phyloP scores from a whole-genome alignment of 2,797 vertebrate genomes.

The Hippocampus kuda region DNA sequence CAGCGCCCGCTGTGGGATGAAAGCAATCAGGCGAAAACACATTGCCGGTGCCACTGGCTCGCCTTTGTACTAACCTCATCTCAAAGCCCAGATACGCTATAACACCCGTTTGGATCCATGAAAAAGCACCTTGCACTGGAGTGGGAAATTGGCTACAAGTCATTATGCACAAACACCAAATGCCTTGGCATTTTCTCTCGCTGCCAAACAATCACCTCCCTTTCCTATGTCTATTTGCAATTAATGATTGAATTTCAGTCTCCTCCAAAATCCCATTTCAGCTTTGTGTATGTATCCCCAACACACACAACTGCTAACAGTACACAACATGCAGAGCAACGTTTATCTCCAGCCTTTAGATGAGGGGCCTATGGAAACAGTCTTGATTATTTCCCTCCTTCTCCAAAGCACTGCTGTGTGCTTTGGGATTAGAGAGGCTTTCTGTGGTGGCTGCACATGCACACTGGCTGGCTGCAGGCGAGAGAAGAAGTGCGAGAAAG shows the following conservation, averaged over 20 bases:
- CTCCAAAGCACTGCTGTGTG: constrained; percentile 70
- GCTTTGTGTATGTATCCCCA: constrained; percentile 63
- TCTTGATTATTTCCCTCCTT: constrained; percentile 67
- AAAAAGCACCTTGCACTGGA: constrained; percentile 58
- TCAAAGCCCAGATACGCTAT: constrained; percentile 54
- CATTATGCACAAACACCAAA: constrained; percentile 65
- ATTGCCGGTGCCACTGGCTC: constrained; percentile 37
- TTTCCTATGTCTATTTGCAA: constrained; percentile 68
- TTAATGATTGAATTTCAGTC: constrained; percentile 67
- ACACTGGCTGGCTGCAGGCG: constrained; percentile 64
- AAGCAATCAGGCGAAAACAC: constrained; percentile 57
- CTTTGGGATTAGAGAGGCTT: constrained; percentile 70
- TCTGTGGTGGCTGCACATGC: constrained; percentile 63
- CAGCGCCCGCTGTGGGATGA: constrained; percentile 37
- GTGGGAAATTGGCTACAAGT: constrained; percentile 66
- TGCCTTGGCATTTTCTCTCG: constrained; percentile 61
- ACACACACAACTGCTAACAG: constrained; percentile 59
- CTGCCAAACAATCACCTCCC: constrained; percentile 62
- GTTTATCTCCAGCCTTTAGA: constrained; percentile 71
- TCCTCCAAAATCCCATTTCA: constrained; percentile 59
- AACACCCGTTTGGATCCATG: constrained; percentile 57
- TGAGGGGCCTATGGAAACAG: constrained; percentile 67
- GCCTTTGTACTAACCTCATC: constrained; percentile 51
- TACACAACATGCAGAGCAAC: constrained; percentile 60
- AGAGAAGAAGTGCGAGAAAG: constrained; percentile 42